phyloP scores from a whole-genome alignment of 2,113 vertebrate genomes.

The Pampusana beccarii region DNA sequence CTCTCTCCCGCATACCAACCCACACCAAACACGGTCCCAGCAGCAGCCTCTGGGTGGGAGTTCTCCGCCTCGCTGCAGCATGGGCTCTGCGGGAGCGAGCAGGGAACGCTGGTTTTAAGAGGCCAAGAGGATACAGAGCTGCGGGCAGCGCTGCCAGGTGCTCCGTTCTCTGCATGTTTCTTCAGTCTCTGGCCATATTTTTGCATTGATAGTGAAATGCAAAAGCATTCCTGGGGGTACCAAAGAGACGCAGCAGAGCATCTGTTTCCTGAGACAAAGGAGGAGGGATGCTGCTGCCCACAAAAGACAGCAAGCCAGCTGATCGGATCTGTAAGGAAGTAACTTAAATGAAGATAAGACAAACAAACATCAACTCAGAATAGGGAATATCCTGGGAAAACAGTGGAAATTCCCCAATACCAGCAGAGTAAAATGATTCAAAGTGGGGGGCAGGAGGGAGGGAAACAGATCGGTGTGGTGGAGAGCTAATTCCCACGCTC shows the following conservation, averaged over 20 bases:
- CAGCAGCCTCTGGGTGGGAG: not conserved
- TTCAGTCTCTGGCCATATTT: not conserved
- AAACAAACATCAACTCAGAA: not conserved
- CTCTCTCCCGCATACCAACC: not conserved
- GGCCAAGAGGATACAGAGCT: not conserved
- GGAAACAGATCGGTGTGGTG: not conserved
- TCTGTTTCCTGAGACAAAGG: not conserved
- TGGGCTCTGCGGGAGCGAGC: fast-evolving
- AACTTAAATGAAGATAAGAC: not conserved
- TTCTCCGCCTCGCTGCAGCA: not conserved
- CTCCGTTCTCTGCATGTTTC: not conserved
- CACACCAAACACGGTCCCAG: not conserved
- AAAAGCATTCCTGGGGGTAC: not conserved
- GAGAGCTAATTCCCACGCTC: not conserved
- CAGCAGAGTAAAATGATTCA: not conserved
- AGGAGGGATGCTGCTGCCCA: not conserved
- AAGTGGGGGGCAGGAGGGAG: not conserved
- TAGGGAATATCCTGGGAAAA: not conserved
- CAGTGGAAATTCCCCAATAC: not conserved
- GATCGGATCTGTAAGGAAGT: not conserved
- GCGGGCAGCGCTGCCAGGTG: not conserved
- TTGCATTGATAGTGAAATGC: not conserved
- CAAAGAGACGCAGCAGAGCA: not conserved
- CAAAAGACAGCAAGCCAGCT: not conserved
- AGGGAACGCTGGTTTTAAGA: not conserved